Conservation (phyloP, 2,888 invertebrate species). For the Tachystola acroxantha region DNA sequence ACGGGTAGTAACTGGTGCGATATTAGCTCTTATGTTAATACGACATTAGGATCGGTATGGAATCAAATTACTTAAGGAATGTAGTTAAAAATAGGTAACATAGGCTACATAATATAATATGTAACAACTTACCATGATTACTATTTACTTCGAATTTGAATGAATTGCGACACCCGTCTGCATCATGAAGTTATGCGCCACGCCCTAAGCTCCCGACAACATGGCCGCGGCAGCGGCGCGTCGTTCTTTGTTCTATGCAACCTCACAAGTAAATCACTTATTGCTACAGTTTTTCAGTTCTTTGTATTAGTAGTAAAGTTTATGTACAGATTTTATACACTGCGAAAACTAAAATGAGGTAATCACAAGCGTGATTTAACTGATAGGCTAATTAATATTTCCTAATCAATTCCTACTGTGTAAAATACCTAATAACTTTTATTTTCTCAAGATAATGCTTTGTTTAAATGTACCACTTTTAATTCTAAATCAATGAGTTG, state of each 20-base stretch:
- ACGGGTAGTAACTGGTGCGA: no score
- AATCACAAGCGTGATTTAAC: constrained; percentile 4
- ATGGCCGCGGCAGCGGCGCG: constrained; percentile 42
- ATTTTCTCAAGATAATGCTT: background rate
- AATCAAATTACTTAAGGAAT: no score
- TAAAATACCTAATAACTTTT: no score
- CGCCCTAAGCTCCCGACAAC: constrained; percentile 53
- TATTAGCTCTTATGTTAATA: no score
- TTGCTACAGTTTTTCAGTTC: constrained; percentile 28
- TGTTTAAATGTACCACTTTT: constrained; percentile 14
- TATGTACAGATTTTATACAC: no score
- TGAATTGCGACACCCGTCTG: constrained; percentile 22
- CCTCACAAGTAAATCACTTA: constrained; percentile 33
- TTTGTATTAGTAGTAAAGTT: constrained; percentile 12
- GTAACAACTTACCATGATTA: constrained; percentile 58
- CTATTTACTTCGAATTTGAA: constrained; percentile 33
- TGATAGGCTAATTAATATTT: no score
- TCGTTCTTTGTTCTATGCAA: constrained; percentile 11
- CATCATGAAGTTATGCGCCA: constrained; percentile 37
- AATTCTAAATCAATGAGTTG: constrained; percentile 27
- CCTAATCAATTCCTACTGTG: no score
- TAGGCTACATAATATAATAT: no score
- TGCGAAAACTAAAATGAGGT: constrained; percentile 20
- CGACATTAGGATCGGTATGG: no score
- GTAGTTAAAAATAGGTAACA: background rate